Evolutionary conservation across 2,888 invertebrate species (phyloP), one percentile per base, ranked within the genome.

Genomic region (Leuctra nigra): DNA sequence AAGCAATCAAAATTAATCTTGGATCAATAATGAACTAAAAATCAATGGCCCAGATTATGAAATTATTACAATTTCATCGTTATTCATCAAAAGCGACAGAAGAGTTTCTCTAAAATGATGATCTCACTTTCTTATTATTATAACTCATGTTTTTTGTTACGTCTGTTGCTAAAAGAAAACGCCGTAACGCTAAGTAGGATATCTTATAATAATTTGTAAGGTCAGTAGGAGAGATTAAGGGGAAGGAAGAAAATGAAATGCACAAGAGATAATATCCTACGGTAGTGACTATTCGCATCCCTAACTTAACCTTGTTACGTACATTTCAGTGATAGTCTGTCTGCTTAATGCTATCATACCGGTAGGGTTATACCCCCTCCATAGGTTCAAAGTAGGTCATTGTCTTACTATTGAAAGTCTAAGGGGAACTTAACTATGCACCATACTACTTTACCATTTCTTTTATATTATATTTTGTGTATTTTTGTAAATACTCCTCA

Each of bases 301-400:
- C 50, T 16, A 14, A 41, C 41, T 13, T 20, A 35, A 50, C 50
- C 50, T 50, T 35, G 35, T 22, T 18, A 7, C 22, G 35, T 13
- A 11, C 6, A 29, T 11, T 6, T 29, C n/a, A 33, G 18, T 35
- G 33, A 29, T 50, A 50, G 50, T 20, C 35, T 35, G 50, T 41
- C 11, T 18, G 11, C 41, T 41, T 20, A 20, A 41, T 41, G 6
- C 29, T 6, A 29, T n/a, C n/a, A n/a, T n/a, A n/a, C n/a, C 29
- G 29, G 29, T 6, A 29, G 29, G 29, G 29, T 7, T 33, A 7
- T 7, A 22, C 41, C 52, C 56, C 56, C 47, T 22, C 52, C 55
- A 25, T 38, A 33, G 9, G 38, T 50, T 48, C 54, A 46, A 58
- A 58, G 58, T 59, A 54, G 59, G 59, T 59, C 59, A 59, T 59